Conservation (phyloP, 2,113 vertebrate species). For the Noturus placidus region DNA sequence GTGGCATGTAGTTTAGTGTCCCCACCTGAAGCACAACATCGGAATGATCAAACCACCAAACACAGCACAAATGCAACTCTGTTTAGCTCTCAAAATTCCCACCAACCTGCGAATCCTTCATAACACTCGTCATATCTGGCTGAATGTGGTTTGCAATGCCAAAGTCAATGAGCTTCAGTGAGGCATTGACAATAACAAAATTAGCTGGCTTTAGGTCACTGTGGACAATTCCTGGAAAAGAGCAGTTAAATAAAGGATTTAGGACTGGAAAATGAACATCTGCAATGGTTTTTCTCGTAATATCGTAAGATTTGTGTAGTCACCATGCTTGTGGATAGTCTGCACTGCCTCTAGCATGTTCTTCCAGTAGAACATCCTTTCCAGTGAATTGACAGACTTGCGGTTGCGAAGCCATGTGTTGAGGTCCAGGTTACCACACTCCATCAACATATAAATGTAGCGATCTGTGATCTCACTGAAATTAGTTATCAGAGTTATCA, state of each 20-base stretch:
- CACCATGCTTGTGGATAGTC: constrained; percentile 94
- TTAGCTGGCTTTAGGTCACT: constrained; percentile 97
- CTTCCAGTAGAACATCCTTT: constrained; percentile 96
- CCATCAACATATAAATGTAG: constrained; percentile 96
- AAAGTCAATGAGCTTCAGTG: constrained; percentile 95
- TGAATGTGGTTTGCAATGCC: constrained; percentile 97
- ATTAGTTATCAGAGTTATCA: constrained; percentile 39
- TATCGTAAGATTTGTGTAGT: not conserved
- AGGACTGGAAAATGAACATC: not conserved
- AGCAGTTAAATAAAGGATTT: constrained; percentile 3
- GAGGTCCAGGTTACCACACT: constrained; percentile 95
- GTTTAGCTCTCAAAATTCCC: not conserved
- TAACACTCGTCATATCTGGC: constrained; percentile 93
- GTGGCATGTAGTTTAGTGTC: constrained; percentile 97
- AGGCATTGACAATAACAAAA: constrained; percentile 94
- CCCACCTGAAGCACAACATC: constrained; percentile 77
- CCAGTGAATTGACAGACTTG: constrained; percentile 84
- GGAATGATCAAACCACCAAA: not conserved
- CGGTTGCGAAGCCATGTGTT: constrained; percentile 95
- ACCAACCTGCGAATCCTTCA: constrained; percentile 92
- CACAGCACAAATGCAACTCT: not conserved
- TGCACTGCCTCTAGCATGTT: constrained; percentile 97
- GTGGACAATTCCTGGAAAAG: constrained; percentile 87
- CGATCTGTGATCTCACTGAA: constrained; percentile 88
- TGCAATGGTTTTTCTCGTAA: not conserved